These are phyloP conservation scores for Anastrepha ludens DNA, from an alignment of 1,140 invertebrate genomes.

Conservation along the genomic window DNA sequence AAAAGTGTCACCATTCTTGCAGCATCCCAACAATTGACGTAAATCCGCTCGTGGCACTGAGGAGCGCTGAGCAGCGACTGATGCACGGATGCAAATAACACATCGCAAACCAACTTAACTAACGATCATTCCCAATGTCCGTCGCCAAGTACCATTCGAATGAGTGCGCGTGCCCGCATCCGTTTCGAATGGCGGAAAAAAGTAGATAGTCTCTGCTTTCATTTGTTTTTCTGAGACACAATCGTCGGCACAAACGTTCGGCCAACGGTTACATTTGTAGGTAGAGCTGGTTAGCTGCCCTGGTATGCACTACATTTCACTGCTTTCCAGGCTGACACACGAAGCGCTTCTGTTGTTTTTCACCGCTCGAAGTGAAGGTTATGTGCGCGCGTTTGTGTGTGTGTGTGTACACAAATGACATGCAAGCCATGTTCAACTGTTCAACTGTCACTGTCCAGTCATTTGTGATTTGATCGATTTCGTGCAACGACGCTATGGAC, in stretches of 20 bases:
- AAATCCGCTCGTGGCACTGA: constrained; percentile 19
- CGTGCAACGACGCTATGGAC: constrained; percentile 36
- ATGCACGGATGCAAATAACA: constrained; percentile 3
- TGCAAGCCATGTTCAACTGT: constrained; percentile 51
- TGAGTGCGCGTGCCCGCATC: constrained; percentile 39
- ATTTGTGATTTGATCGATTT: constrained; percentile 55
- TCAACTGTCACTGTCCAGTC: constrained; percentile 54
- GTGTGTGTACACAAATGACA: constrained; percentile 37
- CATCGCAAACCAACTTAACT: constrained; percentile 6
- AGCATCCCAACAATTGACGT: constrained; percentile 14
- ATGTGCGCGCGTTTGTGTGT: not conserved
- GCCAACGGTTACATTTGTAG: not conserved
- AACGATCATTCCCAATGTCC: not conserved
- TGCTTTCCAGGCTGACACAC: constrained; percentile 25
- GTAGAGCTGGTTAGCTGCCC: not conserved
- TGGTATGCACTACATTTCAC: constrained; percentile 28
- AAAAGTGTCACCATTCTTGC: not conserved
- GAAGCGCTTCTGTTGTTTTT: constrained; percentile 36
- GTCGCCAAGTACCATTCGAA: constrained; percentile 4
- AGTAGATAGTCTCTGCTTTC: constrained; percentile 24
- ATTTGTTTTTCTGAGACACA: constrained; percentile 6
- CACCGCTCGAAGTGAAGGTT: constrained; percentile 27
- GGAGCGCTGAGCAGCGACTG: not conserved
- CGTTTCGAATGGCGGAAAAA: constrained; percentile 46
- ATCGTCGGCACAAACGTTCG: not conserved